Conservation (phyloP, 2,797 vertebrate genomes). For the Mormyrops attenuatus region DNA sequence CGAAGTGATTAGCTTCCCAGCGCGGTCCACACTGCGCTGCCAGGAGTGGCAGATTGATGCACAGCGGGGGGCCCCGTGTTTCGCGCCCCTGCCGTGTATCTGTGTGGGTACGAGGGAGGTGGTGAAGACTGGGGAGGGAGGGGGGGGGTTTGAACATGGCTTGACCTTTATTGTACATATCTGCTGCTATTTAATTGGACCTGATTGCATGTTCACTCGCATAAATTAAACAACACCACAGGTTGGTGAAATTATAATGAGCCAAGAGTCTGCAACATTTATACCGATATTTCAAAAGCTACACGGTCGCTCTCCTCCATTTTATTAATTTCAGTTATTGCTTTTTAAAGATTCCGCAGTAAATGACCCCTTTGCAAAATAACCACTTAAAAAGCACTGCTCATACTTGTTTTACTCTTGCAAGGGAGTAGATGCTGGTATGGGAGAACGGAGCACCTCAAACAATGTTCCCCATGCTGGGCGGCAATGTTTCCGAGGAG, state of each 20-base stretch:
- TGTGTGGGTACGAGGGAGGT: conserved; percentile 26
- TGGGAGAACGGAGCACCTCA: neutral
- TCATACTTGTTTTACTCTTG: neutral
- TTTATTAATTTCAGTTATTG: neutral
- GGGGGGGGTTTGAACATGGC: neutral
- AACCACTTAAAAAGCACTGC: neutral
- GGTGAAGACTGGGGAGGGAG: neutral
- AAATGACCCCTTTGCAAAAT: neutral
- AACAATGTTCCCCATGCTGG: neutral
- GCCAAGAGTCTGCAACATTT: neutral
- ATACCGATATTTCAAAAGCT: neutral
- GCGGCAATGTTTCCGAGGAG: neutral
- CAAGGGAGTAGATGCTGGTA: neutral
- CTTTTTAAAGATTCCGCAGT: neutral
- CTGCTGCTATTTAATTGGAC: conserved; percentile 63
- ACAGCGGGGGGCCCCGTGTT: neutral
- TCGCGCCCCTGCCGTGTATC: neutral
- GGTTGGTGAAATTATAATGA: conserved; percentile 44
- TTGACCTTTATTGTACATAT: conserved; percentile 6
- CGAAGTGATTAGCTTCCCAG: neutral
- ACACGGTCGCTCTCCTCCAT: neutral
- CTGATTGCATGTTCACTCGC: conserved; percentile 73
- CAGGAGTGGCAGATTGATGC: neutral
- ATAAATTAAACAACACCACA: conserved; percentile 63
- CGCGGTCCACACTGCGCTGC: neutral